Base-by-base conservation (phyloP, 2,113 vertebrate species). In the Rousettus leschenaultii region DNA sequence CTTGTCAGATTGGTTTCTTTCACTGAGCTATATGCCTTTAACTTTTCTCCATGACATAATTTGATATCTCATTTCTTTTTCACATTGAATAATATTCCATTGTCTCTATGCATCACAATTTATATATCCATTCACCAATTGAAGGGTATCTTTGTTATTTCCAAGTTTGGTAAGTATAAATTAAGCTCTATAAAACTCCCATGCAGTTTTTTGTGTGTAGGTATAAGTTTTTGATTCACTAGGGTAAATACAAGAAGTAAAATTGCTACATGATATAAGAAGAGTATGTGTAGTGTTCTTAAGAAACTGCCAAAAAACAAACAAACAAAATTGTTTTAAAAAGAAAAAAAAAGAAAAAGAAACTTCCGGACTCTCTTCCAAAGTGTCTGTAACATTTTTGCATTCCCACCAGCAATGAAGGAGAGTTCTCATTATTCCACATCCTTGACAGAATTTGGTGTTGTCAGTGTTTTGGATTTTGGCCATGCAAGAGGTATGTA, bases 111-210 rank as follows among this genome's bases (percentile, higher is more conserved):
- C 65, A 82, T 6, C 22, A 65, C 6, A 84, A n/a, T 73, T 88
- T 66, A 55, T 77, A 92, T 77, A 38, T 57, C 38, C 70, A 80
- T 91, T 91, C 15, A 51, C 1, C 51, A 51, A 83, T 13, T 85
- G 63, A 95, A 80, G 63, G 24, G 51, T 68, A 95, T 61, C 35
- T 94, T 92, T 57, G 30, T 96, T 94, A 87, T 48, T 90, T 80
- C 71, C 21, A 84, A 75, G 75, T 57, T 74, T 43, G 30, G 51
- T 35, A 95, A 65, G 75, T 74, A 90, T 57, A 65, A 92, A 73
- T 91, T 89, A 86, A 83, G 19, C 51, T 92, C 80, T 90, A 79
- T 90, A 92, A 90, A 90, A 30, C 35, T 53, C 74, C 53, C 83
- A 40, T 78, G 87, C 14, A 68, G 19, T 61, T 68, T 84, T 95